Evolutionary conservation across 2,888 invertebrate species (phyloP).

Genomic region (Marronus borbonicus): DNA sequence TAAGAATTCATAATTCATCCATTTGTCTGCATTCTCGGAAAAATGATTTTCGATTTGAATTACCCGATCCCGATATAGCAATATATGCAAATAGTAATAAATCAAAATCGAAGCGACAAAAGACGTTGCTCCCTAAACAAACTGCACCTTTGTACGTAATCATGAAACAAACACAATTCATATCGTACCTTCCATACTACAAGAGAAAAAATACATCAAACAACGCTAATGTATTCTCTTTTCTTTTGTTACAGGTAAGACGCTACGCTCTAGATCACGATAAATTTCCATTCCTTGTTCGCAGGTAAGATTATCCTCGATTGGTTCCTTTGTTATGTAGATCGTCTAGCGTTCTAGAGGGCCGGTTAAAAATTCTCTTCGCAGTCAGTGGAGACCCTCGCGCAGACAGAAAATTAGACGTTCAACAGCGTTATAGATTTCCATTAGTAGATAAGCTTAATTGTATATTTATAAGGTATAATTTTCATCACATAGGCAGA

Average conservation of each 20-base stretch:
- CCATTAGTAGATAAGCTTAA: constrained; percentile 39
- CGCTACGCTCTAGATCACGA: not conserved
- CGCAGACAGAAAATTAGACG: constrained; percentile 30
- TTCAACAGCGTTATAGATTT: constrained; percentile 36
- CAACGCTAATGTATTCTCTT: constrained; percentile 29
- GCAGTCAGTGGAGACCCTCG: not conserved
- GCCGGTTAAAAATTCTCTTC: constrained; percentile 35
- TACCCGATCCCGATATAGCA: too few species aligned
- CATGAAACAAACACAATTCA: too few species aligned
- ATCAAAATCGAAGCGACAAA: too few species aligned
- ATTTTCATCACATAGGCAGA: constrained; percentile 26
- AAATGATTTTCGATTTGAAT: too few species aligned
- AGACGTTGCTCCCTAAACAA: too few species aligned
- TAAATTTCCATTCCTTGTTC: constrained; percentile 41
- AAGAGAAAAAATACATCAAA: not conserved
- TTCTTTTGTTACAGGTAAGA: constrained; percentile 42
- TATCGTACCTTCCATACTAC: too few species aligned
- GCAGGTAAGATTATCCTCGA: constrained; percentile 42
- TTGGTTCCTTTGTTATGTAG: constrained; percentile 40
- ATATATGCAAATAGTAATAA: too few species aligned
- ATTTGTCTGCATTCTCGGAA: too few species aligned
- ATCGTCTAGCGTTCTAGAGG: not conserved
- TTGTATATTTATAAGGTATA: constrained; percentile 43
- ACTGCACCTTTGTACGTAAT: too few species aligned
- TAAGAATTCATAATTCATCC: too few species aligned